Evolutionary conservation across 2,797 vertebrate genomes (phyloP), one percentile per base, ranked within the genome.

Genomic region (Meda fulgida): DNA sequence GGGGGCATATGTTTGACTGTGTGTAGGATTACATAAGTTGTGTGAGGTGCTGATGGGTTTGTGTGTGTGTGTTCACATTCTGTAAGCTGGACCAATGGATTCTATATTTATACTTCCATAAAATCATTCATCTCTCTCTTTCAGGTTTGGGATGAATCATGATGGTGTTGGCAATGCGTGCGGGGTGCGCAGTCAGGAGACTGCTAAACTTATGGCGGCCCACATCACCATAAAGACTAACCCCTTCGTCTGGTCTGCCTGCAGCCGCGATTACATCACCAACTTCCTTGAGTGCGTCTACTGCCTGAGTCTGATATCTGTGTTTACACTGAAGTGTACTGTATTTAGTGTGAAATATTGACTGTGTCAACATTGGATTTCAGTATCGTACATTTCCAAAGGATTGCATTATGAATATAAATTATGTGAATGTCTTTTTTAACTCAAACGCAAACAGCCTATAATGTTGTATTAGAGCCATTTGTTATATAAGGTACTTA

Each of bases 141-240:
- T 78, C 92, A 99, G 98, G 92, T 99, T 99, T 72, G 98, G 98
- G 87, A 99, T 99, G 98, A 99, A 99, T 91, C 98, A 99, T 0
- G 98, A 99, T 0, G 98, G 98, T 0, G 97, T 99, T 29, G 98
- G 98, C 69, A 99, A 99, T 85, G 93, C 95, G 81, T 99, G 98
- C 1, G 97, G 98, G 72, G 96, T 97, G 11, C 97, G 96, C 3
- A 98, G 96, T 87, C 98, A 98, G 91, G 98, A 99, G 92, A 98
- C 97, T 0, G 98, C 98, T 79, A 99, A 99, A 92, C 97, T 99
- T 87, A 99, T 99, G 98, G 98, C 98, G 0, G 98, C 98, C 81
- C 98, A 99, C 93, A 99, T 99, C 91, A 99, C 98, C 91, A 98
- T 98, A 97, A 99, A 99, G 93, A 99, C 98, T 51, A 99, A 99